Percentiles rank a stretch among this genome's conserved stretches.
Evolutionary conservation across 2,888 invertebrate species (phyloP).

Genomic region (Pegoplata infirma): DNA sequence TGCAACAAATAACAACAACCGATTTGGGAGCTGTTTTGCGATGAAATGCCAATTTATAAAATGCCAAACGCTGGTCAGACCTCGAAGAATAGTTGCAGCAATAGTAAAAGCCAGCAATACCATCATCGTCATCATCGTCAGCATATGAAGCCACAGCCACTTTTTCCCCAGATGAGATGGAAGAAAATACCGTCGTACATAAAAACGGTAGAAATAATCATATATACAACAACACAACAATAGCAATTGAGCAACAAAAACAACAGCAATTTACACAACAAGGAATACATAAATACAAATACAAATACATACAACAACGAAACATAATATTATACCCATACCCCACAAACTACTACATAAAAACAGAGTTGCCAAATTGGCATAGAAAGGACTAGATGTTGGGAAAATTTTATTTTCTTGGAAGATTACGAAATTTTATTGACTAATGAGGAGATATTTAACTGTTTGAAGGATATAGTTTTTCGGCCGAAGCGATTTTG

Average conservation of each 20-base stretch:
- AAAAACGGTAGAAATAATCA: constrained; percentile 56
- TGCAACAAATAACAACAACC: constrained; percentile 67
- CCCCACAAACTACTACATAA: constrained; percentile 34
- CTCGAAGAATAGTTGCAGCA: constrained; percentile 49
- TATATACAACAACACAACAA: constrained; percentile 57
- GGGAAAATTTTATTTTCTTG: no score
- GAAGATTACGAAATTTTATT: no score
- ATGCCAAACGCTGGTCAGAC: constrained; percentile 63
- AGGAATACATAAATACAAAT: constrained; percentile 61
- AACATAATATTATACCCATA: constrained; percentile 54
- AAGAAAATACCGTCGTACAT: constrained; percentile 46
- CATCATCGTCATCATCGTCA: no score
- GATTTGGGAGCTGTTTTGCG: constrained; percentile 69
- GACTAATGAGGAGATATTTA: no score
- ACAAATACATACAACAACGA: constrained; percentile 58
- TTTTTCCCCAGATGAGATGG: constrained; percentile 53
- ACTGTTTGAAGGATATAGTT: no score
- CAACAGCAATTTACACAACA: constrained; percentile 50
- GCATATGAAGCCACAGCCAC: constrained; percentile 54
- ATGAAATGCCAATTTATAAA: constrained; percentile 68
- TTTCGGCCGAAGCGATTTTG: no score
- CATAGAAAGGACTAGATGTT: no score
- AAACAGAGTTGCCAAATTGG: neutral
- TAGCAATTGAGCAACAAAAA: constrained; percentile 45
- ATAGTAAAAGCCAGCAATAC: no score